Conservation (phyloP, 2,113 vertebrate genomes). For the Halcyon malimbica region DNA sequence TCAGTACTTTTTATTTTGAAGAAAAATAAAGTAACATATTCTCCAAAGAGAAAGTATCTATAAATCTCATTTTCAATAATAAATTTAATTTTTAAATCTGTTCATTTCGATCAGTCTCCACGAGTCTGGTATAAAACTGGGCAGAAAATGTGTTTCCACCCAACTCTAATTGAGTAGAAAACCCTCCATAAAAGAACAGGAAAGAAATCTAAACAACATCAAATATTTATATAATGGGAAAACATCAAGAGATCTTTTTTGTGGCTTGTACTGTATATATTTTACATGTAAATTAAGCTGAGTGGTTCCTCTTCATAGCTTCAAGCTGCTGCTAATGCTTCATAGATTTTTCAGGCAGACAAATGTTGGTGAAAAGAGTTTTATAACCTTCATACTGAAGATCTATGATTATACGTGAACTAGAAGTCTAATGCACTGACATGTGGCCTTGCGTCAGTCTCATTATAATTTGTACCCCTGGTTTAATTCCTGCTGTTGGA, state of each 20-base stretch:
- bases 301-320: conserved; percentile 35
- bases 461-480: conserved; percentile 5
- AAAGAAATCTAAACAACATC: conserved; percentile 66
- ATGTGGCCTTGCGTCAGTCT: conserved; percentile 3
- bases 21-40: conserved; percentile 21
- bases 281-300: conserved; percentile 59
- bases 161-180: conserved; percentile 48
- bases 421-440: conserved; percentile 15
- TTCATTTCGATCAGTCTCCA: conserved; percentile 43
- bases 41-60: conserved; percentile 41
- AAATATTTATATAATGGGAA: conserved; percentile 71
- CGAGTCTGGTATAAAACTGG: neutral
- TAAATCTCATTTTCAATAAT: conserved; percentile 56
- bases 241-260: conserved; percentile 55
- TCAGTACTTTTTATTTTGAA: conserved; percentile 32
- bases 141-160: conserved; percentile 48
- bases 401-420: conserved; percentile 24
- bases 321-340: conserved; percentile 22
- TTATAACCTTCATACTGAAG: conserved; percentile 43
- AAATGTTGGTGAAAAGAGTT: conserved; percentile 51
- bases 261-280: conserved; percentile 30
- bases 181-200: conserved; percentile 25
- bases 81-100: conserved; percentile 46
- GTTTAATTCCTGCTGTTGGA: conserved; percentile 42
- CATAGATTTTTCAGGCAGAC: conserved; percentile 15